Evolutionary conservation across 2,888 invertebrate species (phyloP), one percentile per base, ranked within the genome.

Genomic region (Sminthurides aquaticus): DNA sequence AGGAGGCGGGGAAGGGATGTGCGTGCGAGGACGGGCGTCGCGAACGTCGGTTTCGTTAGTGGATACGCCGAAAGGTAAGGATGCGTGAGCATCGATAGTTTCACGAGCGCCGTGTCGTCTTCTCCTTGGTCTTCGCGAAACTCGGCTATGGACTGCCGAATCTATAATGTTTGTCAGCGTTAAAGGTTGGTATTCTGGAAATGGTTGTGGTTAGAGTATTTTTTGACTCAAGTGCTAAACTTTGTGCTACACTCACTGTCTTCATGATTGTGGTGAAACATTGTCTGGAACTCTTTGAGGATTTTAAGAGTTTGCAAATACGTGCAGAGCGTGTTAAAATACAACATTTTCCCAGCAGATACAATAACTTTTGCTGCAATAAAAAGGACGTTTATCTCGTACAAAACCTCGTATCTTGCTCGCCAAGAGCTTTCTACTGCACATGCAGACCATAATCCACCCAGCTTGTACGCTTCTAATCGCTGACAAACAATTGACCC

Each of bases 301-400:
- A 64, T 58, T 25, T 26, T 58, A 22, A 64, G 28, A 18, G 63
- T 57, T 24, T 64, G 49, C 1, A 64, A 28, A 34, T 64, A 64
- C 1, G 63, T 64, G 20, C 57, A 57, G 1, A 64, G 52, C 1
- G 63, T 64, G 20, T 64, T 64, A 54, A 48, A 64, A 26, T 64
- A 64, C 1, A 64, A 27, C 58, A 64, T 57, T 34, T 58, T 64
- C 1, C 57, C 52, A 11, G 58, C 49, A 18, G 52, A 15, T 5
- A 28, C 25, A 3, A 52, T 34, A 54, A 64, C 20, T 24, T 49
- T 57, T 2, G 58, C 58, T 3, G 52, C 27, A 1, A 57, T 28
- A 24, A 57, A 54, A 5, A 58, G 25, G 20, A 64, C 28, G 1
- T 24, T 34, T 1, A 57, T 49, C 25, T 64, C 63, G 24, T 54